Evolutionary conservation across 2,113 vertebrate genomes (phyloP).

Genomic region (Xenopus laevis): DNA sequence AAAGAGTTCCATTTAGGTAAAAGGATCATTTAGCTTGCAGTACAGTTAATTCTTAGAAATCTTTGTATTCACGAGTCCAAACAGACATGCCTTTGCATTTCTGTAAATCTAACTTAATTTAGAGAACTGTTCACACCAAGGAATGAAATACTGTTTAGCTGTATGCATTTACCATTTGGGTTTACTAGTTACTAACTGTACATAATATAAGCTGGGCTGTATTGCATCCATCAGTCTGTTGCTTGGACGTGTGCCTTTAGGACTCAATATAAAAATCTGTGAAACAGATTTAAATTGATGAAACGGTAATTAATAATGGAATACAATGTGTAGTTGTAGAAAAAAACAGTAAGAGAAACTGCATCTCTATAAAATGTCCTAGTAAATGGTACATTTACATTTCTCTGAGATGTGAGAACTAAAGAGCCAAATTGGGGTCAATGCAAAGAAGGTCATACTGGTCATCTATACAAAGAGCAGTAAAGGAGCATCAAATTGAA

Average conservation of each 20-base stretch:
- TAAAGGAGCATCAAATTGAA: constrained; percentile 13
- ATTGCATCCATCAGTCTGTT: constrained; percentile 10
- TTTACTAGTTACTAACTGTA: background rate
- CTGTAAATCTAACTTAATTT: too few species aligned
- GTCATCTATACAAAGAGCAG: constrained; percentile 9
- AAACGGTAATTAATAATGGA: constrained; percentile 30
- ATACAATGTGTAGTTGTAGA: constrained; percentile 9
- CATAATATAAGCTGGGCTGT: constrained; percentile 3
- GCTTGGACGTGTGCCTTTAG: constrained; percentile 9
- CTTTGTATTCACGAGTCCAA: too few species aligned
- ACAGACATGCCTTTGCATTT: too few species aligned
- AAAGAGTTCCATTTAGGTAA: too few species aligned
- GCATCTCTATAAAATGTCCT: constrained; percentile 1
- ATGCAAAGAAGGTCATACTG: background rate
- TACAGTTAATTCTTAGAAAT: too few species aligned
- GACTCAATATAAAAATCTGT: constrained; percentile 26
- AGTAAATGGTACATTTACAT: constrained; percentile 3
- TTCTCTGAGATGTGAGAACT: background rate
- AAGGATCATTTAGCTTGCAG: too few species aligned
- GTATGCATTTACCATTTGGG: too few species aligned
- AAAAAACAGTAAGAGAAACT: background rate
- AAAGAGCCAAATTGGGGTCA: background rate
- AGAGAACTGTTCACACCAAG: too few species aligned
- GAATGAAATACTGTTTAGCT: too few species aligned
- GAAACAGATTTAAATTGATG: constrained; percentile 18